Evolutionary conservation across 2,113 vertebrate genomes (phyloP).

Genomic region (Procavia capensis): DNA sequence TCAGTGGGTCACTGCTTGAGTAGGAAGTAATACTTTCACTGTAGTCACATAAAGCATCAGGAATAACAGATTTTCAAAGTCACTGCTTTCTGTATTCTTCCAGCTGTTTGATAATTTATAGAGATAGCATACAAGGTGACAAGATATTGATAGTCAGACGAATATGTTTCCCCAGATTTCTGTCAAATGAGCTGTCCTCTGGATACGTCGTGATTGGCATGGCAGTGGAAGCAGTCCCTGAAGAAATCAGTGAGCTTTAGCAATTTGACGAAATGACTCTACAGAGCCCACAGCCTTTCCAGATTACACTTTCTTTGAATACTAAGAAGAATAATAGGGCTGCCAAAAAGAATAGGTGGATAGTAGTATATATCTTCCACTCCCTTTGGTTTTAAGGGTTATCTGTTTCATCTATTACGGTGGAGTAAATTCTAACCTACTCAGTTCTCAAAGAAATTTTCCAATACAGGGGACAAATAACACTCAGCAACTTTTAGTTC

Average conservation of each 20-base stretch:
- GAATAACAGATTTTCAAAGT: slow-evolving; percentile 71
- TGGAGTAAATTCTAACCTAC: slow-evolving; percentile 79
- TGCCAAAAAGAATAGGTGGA: slow-evolving; percentile 69
- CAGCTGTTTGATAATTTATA: slow-evolving; percentile 82
- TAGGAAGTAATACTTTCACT: slow-evolving; percentile 65
- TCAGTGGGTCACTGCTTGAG: slow-evolving; percentile 54
- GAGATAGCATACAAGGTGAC: slow-evolving; percentile 72
- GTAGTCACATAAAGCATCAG: slow-evolving; percentile 70
- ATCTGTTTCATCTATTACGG: slow-evolving; percentile 65
- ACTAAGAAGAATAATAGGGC: slow-evolving; percentile 67
- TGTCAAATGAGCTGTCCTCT: slow-evolving; percentile 77
- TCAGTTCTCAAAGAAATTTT: slow-evolving; percentile 69
- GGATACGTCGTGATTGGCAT: slow-evolving; percentile 68
- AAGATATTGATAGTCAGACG: slow-evolving; percentile 81
- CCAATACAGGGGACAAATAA: slow-evolving; percentile 67
- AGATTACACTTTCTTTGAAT: slow-evolving; percentile 80
- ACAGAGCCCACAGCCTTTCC: slow-evolving; percentile 67
- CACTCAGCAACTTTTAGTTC: slow-evolving; percentile 52
- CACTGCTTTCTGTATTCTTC: slow-evolving; percentile 69
- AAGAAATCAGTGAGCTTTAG: slow-evolving; percentile 79
- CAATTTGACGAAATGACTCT: slow-evolving; percentile 78
- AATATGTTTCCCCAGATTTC: slow-evolving; percentile 75
- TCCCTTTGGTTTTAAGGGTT: slow-evolving; percentile 63
- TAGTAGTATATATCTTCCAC: slow-evolving; percentile 58
- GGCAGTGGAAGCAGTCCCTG: slow-evolving; percentile 58